Evolutionary conservation across 2,888 invertebrate genomes (phyloP).

Genomic region (Synergus gifuensis): DNA sequence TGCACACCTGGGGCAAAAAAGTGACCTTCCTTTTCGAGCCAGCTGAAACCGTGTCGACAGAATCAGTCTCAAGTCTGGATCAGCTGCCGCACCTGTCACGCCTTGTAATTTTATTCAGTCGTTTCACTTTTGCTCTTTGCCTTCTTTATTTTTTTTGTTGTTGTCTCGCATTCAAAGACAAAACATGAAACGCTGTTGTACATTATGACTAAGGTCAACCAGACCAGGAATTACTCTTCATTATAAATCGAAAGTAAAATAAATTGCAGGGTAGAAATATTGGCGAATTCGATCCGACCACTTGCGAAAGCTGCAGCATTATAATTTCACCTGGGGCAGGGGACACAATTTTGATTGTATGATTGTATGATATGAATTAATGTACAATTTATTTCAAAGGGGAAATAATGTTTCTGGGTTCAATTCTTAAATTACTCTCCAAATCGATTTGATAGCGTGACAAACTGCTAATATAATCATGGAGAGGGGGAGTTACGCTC

Average conservation of each 20-base stretch:
- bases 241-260: slow-evolving; percentile 15
- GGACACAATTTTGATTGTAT: not conserved
- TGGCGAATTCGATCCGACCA: not conserved
- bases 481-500: not conserved
- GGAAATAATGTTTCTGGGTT: not conserved
- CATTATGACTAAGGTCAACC: slow-evolving; percentile 3
- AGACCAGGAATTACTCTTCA: slow-evolving; percentile 14
- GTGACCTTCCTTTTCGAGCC: slow-evolving; percentile 58
- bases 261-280: slow-evolving; percentile 8
- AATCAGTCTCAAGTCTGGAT: slow-evolving; percentile 53
- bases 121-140: slow-evolving; percentile 51
- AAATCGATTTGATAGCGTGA: not conserved
- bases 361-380: not conserved
- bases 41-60: slow-evolving; percentile 52
- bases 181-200: slow-evolving; percentile 13
- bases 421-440: not conserved
- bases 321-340: slow-evolving; percentile 2
- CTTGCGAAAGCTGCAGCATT: not conserved
- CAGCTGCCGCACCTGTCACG: slow-evolving; percentile 63
- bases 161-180: slow-evolving; percentile 1
- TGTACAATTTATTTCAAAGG: not conserved
- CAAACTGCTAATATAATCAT: not conserved
- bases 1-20: slow-evolving; percentile 62
- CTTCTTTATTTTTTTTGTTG: not conserved
- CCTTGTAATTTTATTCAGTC: slow-evolving; percentile 58